Conservation (phyloP, 2,113 vertebrate genomes). For the Condylura cristata region DNA sequence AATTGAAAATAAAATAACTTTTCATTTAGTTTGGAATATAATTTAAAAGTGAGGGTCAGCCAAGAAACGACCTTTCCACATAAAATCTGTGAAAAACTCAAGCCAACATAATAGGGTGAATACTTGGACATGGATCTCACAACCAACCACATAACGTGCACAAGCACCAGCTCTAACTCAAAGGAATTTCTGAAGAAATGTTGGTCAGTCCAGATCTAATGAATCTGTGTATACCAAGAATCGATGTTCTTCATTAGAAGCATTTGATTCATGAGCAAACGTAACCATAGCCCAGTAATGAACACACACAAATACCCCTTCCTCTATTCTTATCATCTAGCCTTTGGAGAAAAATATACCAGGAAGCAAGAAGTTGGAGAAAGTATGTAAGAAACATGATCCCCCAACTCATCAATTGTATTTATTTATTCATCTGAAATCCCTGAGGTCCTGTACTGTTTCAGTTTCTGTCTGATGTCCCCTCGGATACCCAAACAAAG, state of each 20-base stretch:
- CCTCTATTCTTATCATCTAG: neutral
- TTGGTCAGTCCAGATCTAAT: neutral
- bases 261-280: neutral
- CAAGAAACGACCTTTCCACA: neutral
- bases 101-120: neutral
- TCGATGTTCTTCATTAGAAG: neutral
- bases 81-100: neutral
- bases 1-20: slow-evolving; percentile 11
- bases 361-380: neutral
- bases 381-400: neutral
- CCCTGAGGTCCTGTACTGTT: neutral
- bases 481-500: neutral
- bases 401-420: neutral
- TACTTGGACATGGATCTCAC: neutral
- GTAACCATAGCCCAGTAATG: neutral
- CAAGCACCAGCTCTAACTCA: neutral
- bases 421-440: neutral
- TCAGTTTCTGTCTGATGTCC: neutral
- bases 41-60: neutral
- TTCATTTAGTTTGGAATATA: neutral
- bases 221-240: neutral
- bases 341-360: neutral
- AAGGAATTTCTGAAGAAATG: neutral
- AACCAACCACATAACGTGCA: neutral
- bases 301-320: neutral